Evolutionary conservation across 35 echinoderm and acorn worm genomes (phyloP).

Genomic region (Heliocidaris tuberculata): DNA sequence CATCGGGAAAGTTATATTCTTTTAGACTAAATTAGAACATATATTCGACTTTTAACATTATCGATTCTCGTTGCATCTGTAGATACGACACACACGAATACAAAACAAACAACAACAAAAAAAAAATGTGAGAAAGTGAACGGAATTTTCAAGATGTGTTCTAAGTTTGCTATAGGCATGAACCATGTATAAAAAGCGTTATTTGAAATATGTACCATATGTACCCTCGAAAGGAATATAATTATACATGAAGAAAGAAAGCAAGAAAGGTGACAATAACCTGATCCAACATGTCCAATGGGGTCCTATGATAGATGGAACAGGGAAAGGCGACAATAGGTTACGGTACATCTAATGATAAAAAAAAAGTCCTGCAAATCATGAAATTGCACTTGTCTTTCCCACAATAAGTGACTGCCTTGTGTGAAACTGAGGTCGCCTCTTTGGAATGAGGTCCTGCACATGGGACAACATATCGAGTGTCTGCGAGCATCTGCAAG

Average conservation of each 20-base stretch:
- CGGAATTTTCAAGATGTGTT: too few relatives aligned
- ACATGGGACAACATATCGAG: slow-evolving; percentile 15
- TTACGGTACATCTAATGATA: background rate
- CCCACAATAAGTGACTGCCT: background rate
- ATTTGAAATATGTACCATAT: too few relatives aligned
- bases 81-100: too few relatives aligned
- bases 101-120: too few relatives aligned
- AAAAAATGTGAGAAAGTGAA: too few relatives aligned
- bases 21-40: too few relatives aligned
- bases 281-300: background rate
- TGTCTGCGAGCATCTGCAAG: background rate
- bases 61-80: too few relatives aligned
- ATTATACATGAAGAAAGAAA: background rate
- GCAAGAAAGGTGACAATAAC: background rate
- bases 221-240: too few relatives aligned
- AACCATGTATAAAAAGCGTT: too few relatives aligned
- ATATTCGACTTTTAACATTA: too few relatives aligned
- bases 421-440: background rate
- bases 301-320: background rate
- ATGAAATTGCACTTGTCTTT: background rate
- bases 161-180: too few relatives aligned
- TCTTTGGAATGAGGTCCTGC: background rate
- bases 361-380: background rate
- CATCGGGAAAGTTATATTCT: too few relatives aligned
- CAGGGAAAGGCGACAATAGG: background rate